Base-by-base conservation (phyloP, 2,797 vertebrate genomes). In the Intellagama lesueurii region DNA sequence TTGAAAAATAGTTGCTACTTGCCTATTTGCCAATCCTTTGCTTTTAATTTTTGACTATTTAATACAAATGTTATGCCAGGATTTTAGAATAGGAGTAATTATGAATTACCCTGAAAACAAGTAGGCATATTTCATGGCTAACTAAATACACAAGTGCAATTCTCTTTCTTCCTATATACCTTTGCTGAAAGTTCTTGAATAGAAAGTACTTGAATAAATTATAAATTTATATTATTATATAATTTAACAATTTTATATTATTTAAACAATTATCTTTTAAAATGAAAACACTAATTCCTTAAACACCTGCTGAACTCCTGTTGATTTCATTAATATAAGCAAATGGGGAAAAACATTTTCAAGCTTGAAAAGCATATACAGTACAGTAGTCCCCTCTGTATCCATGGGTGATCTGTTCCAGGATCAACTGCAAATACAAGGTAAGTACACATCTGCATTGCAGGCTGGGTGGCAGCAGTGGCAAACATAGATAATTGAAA, bases 281-380 rank as follows among this genome's bases (percentile, higher is more conserved):
- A 56, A 56, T 56, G 9, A 56, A 56, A 56, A 56, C 52, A 56
- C 52, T 2, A 3, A 56, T 56, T 56, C 14, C 52, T 56, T 56
- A 56, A 56, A 56, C 52, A 0, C 22, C 82, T 1, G 40, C 22
- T 85, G 17, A 66, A 68, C 19, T 22, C 17, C 32, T 73, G 24
- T 73, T 83, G 24, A 82, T 75, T 87, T 12, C 82, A 80, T 77
- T 47, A 86, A 85, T 70, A 88, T 9, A 76, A 22, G 66, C 14
- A 76, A 0, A 1, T 40, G 47, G 73, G 86, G 86, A 90, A 17
- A 64, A 78, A 89, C 83, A 83, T 49, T 86, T 4, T 68, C 28
- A 73, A 26, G 68, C 40, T 75, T n/a, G 16, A 73, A 86, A 69
- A 12, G 87, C 86, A 85, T 16, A 88, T 85, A 85, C 2, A 28